Evolutionary conservation across 2,113 vertebrate species (phyloP).

Genomic region (Poecile atricapillus): DNA sequence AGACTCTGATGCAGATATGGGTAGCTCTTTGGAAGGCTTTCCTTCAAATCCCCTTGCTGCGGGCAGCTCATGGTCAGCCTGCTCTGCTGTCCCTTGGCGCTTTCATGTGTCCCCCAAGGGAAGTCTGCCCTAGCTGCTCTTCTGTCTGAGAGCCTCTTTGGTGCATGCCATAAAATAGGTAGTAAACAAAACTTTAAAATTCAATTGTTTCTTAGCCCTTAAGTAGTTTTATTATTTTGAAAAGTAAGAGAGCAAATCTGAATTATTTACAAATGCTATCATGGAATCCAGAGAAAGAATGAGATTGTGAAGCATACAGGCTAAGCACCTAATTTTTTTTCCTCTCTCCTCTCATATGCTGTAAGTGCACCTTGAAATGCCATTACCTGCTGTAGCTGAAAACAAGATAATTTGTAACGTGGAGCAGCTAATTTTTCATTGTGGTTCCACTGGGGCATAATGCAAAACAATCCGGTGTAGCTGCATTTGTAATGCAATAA

Average conservation of each 20-base stretch:
- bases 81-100: not conserved
- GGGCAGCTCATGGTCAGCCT: not conserved
- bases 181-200: not conserved
- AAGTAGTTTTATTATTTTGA: not conserved
- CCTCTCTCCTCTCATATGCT: not conserved
- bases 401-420: constrained; percentile 75
- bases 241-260: not conserved
- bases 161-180: rapidly evolving
- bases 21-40: not conserved
- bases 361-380: constrained; percentile 63
- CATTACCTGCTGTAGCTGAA: constrained; percentile 59
- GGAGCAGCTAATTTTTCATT: constrained; percentile 76
- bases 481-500: not conserved
- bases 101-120: rapidly evolving
- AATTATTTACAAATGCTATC: not conserved
- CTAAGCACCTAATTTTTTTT: not conserved
- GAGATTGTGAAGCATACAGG: not conserved
- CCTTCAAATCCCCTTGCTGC: not conserved
- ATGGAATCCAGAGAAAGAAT: not conserved
- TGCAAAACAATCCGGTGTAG: constrained; percentile 15
- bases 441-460: constrained; percentile 55
- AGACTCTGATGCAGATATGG: rapidly evolving
- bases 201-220: not conserved
- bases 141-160: not conserved
- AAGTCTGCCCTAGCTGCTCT: not conserved